Evolutionary conservation across 2,797 vertebrate genomes (phyloP).

Genomic region (Percopsis omiscomaycus): DNA sequence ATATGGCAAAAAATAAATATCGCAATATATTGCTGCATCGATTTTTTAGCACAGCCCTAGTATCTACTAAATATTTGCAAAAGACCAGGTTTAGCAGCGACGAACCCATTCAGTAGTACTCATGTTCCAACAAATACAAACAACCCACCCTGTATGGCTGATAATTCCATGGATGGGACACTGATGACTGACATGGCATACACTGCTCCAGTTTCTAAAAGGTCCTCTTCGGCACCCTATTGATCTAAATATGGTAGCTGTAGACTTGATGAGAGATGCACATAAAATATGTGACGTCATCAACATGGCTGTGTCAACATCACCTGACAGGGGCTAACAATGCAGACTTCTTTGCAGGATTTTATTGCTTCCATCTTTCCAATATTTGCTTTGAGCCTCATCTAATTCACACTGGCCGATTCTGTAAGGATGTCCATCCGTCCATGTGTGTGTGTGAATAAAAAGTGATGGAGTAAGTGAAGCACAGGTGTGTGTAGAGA

Average conservation of each 20-base stretch:
- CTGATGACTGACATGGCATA: not conserved
- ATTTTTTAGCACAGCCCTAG: too few relatives aligned
- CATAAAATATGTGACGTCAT: not conserved
- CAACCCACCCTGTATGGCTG: not conserved
- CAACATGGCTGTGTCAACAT: not conserved
- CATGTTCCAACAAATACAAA: too few relatives aligned
- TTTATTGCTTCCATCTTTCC: not conserved
- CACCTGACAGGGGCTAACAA: not conserved
- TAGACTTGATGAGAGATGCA: not conserved
- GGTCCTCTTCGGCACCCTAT: not conserved
- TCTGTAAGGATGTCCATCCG: not conserved
- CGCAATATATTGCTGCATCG: too few relatives aligned
- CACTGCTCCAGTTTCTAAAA: not conserved
- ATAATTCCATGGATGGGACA: too few relatives aligned
- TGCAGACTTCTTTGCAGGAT: not conserved
- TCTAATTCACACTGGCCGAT: not conserved
- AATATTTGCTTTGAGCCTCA: not conserved
- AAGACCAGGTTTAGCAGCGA: too few relatives aligned
- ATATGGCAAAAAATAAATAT: too few relatives aligned
- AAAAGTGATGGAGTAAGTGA: constrained; percentile 9
- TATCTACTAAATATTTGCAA: too few relatives aligned
- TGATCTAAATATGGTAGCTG: not conserved
- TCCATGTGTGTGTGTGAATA: constrained; percentile 1
- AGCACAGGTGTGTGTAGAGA: not conserved
- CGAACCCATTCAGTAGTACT: too few relatives aligned